Conservation (phyloP, 2,113 vertebrate species). For the Candoia aspera region DNA sequence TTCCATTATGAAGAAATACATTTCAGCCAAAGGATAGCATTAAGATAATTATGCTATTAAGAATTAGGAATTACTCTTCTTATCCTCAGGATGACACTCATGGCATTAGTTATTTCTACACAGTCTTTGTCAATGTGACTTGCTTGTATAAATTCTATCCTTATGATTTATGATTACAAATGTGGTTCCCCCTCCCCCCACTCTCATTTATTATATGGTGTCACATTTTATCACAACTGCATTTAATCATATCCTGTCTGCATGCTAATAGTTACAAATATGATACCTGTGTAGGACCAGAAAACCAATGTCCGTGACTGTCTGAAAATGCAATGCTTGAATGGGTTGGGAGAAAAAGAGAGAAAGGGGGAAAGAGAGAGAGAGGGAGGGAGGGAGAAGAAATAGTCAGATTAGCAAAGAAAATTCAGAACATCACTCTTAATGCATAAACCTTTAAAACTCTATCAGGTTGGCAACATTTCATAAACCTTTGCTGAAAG, state of each 20-base stretch:
- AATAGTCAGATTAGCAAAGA: conserved; percentile 56
- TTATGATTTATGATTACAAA: conserved; percentile 93
- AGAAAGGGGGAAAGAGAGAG: conserved; percentile 38
- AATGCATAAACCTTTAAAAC: conserved; percentile 54
- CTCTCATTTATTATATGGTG: conserved; percentile 87
- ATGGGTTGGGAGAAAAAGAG: conserved; percentile 69
- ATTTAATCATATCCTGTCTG: conserved; percentile 92
- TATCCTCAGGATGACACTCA: conserved; percentile 52
- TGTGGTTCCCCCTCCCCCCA: conserved; percentile 73
- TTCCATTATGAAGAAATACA: conserved; percentile 45
- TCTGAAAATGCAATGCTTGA: conserved; percentile 69
- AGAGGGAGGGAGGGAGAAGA: conserved; percentile 17
- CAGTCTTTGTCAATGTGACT: conserved; percentile 74
- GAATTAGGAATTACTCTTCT: conserved; percentile 44
- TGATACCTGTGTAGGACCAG: conserved; percentile 81
- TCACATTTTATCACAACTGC: conserved; percentile 87
- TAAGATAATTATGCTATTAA: conserved; percentile 48
- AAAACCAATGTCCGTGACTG: conserved; percentile 76
- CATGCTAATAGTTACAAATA: conserved; percentile 89
- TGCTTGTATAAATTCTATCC: conserved; percentile 79
- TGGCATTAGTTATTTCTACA: conserved; percentile 69
- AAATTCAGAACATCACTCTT: conserved; percentile 56
- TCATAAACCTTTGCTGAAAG: not conserved
- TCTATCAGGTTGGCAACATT: conserved; percentile 51
- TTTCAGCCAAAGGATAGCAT: conserved; percentile 54